These are phyloP conservation scores for Brachypteracias leptosomus DNA, from an alignment of 2,113 vertebrate species.

Conservation along the genomic window DNA sequence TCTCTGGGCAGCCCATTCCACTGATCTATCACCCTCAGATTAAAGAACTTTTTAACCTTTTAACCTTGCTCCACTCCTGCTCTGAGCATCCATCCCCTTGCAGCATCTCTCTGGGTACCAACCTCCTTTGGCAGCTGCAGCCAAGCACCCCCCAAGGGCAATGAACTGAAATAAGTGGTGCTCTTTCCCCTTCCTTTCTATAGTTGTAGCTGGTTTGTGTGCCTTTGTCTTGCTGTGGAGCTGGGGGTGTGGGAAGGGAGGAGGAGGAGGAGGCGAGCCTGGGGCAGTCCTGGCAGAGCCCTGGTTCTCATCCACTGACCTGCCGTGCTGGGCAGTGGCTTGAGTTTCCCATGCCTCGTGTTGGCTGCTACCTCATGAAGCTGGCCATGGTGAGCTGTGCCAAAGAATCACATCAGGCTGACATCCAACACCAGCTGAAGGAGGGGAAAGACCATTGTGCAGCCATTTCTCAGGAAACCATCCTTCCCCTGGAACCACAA, in stretches of 20 bases:
- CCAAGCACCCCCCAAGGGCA: neutral
- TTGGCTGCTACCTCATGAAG: neutral
- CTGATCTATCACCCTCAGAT: no score
- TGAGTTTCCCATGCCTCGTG: neutral
- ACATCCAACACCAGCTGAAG: conserved; percentile 31
- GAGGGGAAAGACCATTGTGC: neutral
- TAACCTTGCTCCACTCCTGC: neutral
- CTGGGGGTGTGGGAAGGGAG: conserved; percentile 24
- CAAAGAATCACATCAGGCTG: conserved; percentile 60
- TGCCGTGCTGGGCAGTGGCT: neutral
- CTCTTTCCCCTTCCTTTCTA: neutral
- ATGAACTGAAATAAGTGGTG: neutral
- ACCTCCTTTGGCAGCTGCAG: neutral
- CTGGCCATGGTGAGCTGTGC: neutral
- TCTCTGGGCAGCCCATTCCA: no score
- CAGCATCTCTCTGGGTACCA: neutral
- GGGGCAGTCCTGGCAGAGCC: conserved; percentile 4
- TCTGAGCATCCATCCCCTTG: neutral
- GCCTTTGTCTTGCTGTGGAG: neutral
- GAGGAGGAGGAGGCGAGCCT: neutral
- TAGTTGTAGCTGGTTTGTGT: neutral
- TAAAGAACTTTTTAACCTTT: no score
- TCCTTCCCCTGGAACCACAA: neutral
- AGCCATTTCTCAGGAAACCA: neutral
- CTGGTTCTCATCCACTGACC: neutral